Conservation (phyloP, 2,888 invertebrate species). For the Callosobruchus maculatus region DNA sequence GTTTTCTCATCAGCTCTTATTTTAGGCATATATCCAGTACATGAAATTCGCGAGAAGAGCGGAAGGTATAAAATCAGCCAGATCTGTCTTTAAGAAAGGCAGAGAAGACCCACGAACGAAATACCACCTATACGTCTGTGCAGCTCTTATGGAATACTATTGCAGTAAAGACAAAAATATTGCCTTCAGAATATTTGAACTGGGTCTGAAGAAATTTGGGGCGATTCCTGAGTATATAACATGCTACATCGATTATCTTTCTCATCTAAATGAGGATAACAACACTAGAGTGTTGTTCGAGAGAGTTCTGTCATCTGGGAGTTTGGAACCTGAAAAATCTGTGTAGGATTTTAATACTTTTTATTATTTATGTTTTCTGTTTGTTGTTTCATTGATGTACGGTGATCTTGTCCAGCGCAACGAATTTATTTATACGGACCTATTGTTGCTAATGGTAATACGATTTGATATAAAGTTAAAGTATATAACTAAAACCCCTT, state of each 20-base stretch:
- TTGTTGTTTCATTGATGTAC: too few species aligned
- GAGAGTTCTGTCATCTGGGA: constrained; percentile 89
- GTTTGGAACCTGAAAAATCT: constrained; percentile 85
- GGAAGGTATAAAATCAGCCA: constrained; percentile 95
- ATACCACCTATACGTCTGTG: constrained; percentile 94
- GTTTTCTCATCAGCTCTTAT: not conserved
- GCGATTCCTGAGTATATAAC: constrained; percentile 93
- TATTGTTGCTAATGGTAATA: too few species aligned
- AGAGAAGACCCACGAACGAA: constrained; percentile 82
- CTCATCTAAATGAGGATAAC: constrained; percentile 99
- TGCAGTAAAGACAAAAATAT: constrained; percentile 98
- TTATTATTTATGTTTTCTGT: not conserved
- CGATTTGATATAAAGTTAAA: too few species aligned
- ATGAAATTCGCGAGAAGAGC: constrained; percentile 98
- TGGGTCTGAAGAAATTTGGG: constrained; percentile 95
- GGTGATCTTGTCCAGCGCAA: too few species aligned
- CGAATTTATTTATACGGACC: too few species aligned
- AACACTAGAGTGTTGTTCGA: constrained; percentile 99
- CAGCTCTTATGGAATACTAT: constrained; percentile 98
- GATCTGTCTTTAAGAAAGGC: constrained; percentile 92
- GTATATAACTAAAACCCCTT: too few species aligned
- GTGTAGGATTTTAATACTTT: constrained; percentile 57
- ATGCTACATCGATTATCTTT: constrained; percentile 94
- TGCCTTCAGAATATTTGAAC: constrained; percentile 93
- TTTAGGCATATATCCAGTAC: constrained; percentile 91